phyloP scores from a whole-genome alignment of 2,113 vertebrate species.

The Capricornis sumatraensis region DNA sequence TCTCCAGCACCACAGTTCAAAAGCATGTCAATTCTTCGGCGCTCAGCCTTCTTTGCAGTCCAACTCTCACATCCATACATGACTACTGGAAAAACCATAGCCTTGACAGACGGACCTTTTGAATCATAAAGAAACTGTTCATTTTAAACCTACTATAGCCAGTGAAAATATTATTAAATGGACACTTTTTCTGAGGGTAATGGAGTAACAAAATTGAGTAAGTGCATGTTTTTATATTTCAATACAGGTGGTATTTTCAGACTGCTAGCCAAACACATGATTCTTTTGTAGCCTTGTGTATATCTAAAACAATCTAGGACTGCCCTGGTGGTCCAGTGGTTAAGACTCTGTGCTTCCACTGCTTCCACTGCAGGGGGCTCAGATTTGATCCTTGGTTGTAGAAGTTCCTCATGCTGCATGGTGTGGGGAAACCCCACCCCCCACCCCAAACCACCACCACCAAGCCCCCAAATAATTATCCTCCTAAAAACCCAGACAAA shows the following conservation, averaged over 20 bases:
- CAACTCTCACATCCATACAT: too few relatives aligned
- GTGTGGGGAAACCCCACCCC: background rate
- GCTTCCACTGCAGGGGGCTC: background rate
- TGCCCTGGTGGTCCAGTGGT: background rate
- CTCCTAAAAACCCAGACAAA: background rate
- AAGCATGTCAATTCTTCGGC: too few relatives aligned
- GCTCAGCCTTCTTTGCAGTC: too few relatives aligned
- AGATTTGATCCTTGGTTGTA: background rate
- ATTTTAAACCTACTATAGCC: background rate
- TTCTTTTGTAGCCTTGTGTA: background rate
- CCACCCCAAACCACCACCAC: background rate
- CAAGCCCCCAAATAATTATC: background rate
- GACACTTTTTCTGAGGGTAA: background rate
- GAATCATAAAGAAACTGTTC: background rate
- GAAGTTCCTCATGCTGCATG: background rate
- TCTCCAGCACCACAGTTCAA: too few relatives aligned
- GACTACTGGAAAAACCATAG: too few relatives aligned
- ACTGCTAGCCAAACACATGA: background rate
- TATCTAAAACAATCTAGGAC: background rate
- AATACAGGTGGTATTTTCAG: background rate
- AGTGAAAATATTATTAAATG: background rate
- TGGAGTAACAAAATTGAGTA: background rate
- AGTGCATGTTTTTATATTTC: conserved; percentile 1
- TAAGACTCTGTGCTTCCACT: background rate
- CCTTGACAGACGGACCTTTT: background rate